These are phyloP conservation scores for Hydropotes inermis DNA, from an alignment of 2,113 vertebrate species.

Conservation along the genomic window DNA sequence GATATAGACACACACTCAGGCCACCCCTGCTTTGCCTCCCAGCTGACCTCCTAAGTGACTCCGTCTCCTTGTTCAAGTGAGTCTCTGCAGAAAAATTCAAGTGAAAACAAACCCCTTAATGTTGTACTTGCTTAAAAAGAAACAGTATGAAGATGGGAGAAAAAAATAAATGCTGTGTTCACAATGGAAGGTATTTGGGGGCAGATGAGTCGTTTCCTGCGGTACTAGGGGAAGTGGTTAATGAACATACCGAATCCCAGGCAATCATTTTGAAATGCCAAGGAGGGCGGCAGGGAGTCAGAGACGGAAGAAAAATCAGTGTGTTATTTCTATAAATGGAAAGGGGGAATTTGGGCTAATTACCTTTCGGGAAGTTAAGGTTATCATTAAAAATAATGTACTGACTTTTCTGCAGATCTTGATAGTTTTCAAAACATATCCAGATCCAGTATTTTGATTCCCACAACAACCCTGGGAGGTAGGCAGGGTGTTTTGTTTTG, in stretches of 20 bases:
- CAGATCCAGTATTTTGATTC: neutral
- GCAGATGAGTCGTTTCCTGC: neutral
- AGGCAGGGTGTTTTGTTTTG: neutral
- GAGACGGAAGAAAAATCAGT: slow-evolving; percentile 39
- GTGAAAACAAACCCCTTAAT: neutral
- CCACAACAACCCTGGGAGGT: neutral
- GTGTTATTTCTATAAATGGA: slow-evolving; percentile 34
- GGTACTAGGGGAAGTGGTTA: slow-evolving; percentile 49
- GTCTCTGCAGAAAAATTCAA: neutral
- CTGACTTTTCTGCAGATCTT: neutral
- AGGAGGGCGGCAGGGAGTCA: neutral
- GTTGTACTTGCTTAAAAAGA: neutral
- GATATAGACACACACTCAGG: neutral
- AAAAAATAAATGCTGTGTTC: slow-evolving; percentile 11
- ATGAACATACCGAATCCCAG: slow-evolving; percentile 47
- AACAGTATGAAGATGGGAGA: neutral
- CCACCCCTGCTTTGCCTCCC: neutral
- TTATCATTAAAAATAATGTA: slow-evolving; percentile 17
- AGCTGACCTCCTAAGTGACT: neutral
- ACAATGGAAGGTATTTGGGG: neutral
- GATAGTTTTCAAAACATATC: neutral
- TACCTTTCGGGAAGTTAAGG: slow-evolving; percentile 48
- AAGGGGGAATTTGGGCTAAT: slow-evolving; percentile 33
- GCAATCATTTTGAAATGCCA: slow-evolving; percentile 66
- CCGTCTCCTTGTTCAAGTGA: neutral